Percentiles rank a stretch among this genome's conserved stretches.
phyloP scores from a whole-genome alignment of 2,797 vertebrate genomes.

The Staurois parvus region DNA sequence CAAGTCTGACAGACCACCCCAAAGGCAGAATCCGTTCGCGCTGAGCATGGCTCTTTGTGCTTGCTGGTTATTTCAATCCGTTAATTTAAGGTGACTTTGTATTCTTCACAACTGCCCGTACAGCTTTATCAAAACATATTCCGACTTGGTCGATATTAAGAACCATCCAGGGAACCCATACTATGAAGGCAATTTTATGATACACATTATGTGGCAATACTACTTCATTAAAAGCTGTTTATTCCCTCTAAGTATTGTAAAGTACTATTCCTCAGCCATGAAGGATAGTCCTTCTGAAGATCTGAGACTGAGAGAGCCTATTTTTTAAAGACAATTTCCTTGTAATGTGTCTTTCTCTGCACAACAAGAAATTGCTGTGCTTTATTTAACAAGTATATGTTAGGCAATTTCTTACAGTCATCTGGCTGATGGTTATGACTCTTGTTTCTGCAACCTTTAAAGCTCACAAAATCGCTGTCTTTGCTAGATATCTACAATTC shows the following conservation, averaged over 20 bases:
- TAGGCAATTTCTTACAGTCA: constrained; percentile 55
- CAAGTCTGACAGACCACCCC: constrained; percentile 81
- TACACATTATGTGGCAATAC: constrained; percentile 83
- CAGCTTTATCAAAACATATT: constrained; percentile 76
- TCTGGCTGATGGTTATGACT: constrained; percentile 47
- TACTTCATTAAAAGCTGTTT: constrained; percentile 88
- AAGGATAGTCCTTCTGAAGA: constrained; percentile 70
- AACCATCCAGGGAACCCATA: constrained; percentile 81
- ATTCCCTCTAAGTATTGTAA: constrained; percentile 83
- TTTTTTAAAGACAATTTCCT: constrained; percentile 67
- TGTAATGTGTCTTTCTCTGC: constrained; percentile 63
- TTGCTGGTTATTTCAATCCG: constrained; percentile 83
- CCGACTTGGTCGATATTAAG: constrained; percentile 81
- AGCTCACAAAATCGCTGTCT: constrained; percentile 39
- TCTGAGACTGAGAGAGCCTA: constrained; percentile 66
- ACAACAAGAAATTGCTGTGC: constrained; percentile 59
- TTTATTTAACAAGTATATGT: constrained; percentile 58
- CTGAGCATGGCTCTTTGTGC: constrained; percentile 71
- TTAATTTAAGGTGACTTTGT: constrained; percentile 82
- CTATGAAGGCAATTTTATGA: constrained; percentile 84
- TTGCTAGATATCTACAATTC: constrained; percentile 21
- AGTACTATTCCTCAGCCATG: constrained; percentile 77
- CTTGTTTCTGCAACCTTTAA: constrained; percentile 49
- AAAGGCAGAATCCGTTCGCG: constrained; percentile 75
- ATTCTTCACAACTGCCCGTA: constrained; percentile 73